phyloP scores from a whole-genome alignment of 2,888 invertebrate genomes.

The Rhyacophila evoluta region DNA sequence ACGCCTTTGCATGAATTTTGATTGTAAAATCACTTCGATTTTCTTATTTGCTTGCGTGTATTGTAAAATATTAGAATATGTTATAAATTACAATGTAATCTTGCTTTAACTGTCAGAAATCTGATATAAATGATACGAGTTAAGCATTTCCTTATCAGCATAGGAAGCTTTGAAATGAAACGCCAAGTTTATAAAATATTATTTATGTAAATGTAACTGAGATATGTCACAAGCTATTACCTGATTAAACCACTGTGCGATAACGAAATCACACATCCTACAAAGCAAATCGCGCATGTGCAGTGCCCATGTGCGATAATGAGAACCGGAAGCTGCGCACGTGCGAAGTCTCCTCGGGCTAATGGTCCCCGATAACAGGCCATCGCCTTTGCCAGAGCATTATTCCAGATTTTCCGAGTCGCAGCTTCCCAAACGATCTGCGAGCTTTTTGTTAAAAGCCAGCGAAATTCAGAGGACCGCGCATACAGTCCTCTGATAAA shows the following conservation, averaged over 20 bases:
- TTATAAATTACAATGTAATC: no score
- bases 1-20: no score
- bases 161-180: no score
- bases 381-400: not conserved
- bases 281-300: not conserved
- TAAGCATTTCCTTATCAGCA: no score
- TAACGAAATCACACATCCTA: not conserved
- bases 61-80: no score
- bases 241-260: not conserved
- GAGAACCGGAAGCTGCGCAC: not conserved
- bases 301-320: slow-evolving; percentile 1
- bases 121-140: no score
- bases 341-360: not conserved
- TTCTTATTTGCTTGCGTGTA: no score
- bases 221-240: not conserved
- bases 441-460: slow-evolving; percentile 15
- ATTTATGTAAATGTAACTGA: not conserved
- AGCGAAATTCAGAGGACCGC: not conserved
- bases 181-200: not conserved
- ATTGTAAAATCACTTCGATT: no score
- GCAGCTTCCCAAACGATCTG: not conserved
- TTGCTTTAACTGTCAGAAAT: no score
- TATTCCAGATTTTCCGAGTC: slow-evolving; percentile 21
- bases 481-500: not conserved
- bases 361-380: slow-evolving; percentile 18